These are phyloP conservation scores for Agrotis ipsilon DNA, from an alignment of 2,888 invertebrate genomes.

Conservation along the genomic window DNA sequence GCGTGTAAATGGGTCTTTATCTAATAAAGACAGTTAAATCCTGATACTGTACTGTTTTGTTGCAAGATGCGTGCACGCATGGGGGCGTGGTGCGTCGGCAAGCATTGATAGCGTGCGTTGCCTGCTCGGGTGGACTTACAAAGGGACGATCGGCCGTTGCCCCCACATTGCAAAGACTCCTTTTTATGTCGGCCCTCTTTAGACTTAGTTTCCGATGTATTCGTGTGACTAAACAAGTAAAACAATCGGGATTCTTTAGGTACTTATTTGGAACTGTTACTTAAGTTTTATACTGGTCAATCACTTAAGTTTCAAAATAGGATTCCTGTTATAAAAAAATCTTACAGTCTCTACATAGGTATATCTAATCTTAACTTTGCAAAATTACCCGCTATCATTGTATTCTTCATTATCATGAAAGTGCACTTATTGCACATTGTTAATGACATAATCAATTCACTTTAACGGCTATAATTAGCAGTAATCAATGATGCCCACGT, in stretches of 20 bases:
- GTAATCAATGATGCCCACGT: constrained; percentile 43
- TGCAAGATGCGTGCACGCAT: constrained; percentile 34
- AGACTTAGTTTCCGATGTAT: constrained; percentile 66
- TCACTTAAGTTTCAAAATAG: constrained; percentile 24
- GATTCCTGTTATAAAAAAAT: constrained; percentile 6
- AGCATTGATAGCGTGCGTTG: constrained; percentile 59
- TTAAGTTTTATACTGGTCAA: background rate
- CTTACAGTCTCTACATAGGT: constrained; percentile 4
- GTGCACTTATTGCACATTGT: constrained; percentile 33
- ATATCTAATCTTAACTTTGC: background rate
- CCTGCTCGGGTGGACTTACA: constrained; percentile 61
- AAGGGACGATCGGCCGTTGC: constrained; percentile 82
- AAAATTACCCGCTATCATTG: background rate
- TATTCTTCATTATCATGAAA: constrained; percentile 28
- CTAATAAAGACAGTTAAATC: background rate
- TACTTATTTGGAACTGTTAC: constrained; percentile 16
- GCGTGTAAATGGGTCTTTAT: too few relatives aligned
- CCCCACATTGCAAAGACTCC: constrained; percentile 74
- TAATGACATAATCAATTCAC: constrained; percentile 55
- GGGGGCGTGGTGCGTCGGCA: constrained; percentile 53
- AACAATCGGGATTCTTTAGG: constrained; percentile 8
- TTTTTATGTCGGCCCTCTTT: constrained; percentile 71
- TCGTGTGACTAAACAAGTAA: constrained; percentile 28
- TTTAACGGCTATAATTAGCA: constrained; percentile 48
- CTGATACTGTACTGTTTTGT: constrained; percentile 15